Percentiles rank a stretch among this genome's conserved stretches.
Evolutionary conservation across 1,140 invertebrate species (phyloP).

Genomic region (Manduca sexta): DNA sequence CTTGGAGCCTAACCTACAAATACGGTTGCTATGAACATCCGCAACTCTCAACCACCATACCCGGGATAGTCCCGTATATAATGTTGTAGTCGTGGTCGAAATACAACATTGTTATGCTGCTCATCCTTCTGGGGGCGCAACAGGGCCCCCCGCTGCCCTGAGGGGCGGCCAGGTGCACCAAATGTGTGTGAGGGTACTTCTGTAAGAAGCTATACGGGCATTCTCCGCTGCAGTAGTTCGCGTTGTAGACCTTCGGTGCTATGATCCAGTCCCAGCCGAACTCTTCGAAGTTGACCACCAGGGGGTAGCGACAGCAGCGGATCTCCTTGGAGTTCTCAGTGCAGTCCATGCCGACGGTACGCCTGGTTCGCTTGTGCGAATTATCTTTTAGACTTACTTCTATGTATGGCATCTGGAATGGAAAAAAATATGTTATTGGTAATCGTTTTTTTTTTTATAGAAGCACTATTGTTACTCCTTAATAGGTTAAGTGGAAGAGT

Average conservation of each 20-base stretch:
- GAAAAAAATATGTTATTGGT: constrained; percentile 11
- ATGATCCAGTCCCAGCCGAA: constrained; percentile 99
- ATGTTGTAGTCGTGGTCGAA: constrained; percentile 92
- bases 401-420: constrained; percentile 86
- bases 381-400: constrained; percentile 82
- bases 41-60: constrained; percentile 95
- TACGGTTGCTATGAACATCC: constrained; percentile 85
- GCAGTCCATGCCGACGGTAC: constrained; percentile 86
- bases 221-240: constrained; percentile 96
- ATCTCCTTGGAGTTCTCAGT: constrained; percentile 84
- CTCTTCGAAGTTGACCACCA: constrained; percentile 96
- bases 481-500: no score
- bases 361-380: constrained; percentile 77
- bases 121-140: constrained; percentile 92
- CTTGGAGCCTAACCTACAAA: constrained; percentile 21
- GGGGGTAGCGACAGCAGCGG: constrained; percentile 90
- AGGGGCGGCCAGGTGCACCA: constrained; percentile 85
- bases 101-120: constrained; percentile 93
- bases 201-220: constrained; percentile 93
- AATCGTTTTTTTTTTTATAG: no score
- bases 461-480: no score
- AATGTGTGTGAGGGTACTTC: constrained; percentile 94
- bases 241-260: constrained; percentile 95
- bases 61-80: constrained; percentile 89
- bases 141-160: constrained; percentile 85